These are phyloP conservation scores for Cliona cf. orientalis DNA, from an alignment of 37 sponge, comb jelly and placozoan species.

Conservation along the genomic window DNA sequence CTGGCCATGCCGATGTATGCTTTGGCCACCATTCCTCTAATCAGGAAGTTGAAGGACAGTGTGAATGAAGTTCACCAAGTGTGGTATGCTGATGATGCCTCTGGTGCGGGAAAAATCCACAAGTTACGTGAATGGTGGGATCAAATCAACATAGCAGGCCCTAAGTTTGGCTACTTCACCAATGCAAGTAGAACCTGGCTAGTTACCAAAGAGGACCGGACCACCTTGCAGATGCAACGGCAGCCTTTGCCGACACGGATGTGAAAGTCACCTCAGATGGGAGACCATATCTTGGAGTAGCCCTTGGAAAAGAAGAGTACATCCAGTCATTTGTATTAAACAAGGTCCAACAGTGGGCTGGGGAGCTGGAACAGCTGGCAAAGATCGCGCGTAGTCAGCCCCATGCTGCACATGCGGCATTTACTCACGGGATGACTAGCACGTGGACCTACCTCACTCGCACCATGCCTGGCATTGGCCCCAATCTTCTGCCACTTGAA, in stretches of 20 bases:
- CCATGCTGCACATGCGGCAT: constrained; percentile 32
- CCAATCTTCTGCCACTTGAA: constrained; percentile 17
- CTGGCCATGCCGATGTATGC: constrained; percentile 46
- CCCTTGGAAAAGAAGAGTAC: constrained; percentile 10
- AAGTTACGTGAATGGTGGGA: constrained; percentile 42
- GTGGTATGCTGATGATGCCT: constrained; percentile 59
- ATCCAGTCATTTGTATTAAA: no score
- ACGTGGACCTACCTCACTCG: constrained; percentile 44
- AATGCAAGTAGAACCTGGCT: constrained; percentile 8
- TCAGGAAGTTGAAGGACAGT: background rate
- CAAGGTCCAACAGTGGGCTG: constrained; percentile 30
- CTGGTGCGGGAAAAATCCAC: constrained; percentile 6
- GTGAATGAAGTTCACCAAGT: background rate
- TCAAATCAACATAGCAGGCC: background rate
- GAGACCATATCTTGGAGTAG: constrained; percentile 28
- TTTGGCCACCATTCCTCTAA: constrained; percentile 18
- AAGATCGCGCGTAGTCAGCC: constrained; percentile 39
- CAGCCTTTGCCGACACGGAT: constrained; percentile 22
- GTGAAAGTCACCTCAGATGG: constrained; percentile 44
- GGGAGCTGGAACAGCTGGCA: constrained; percentile 18
- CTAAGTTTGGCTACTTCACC: constrained; percentile 21
- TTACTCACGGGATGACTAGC: constrained; percentile 30
- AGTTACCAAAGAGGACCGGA: constrained; percentile 2
- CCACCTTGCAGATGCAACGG: background rate
- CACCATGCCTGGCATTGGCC: constrained; percentile 18